Evolutionary conservation across 2,797 vertebrate genomes (phyloP).

Genomic region (Spheniscus humboldti): DNA sequence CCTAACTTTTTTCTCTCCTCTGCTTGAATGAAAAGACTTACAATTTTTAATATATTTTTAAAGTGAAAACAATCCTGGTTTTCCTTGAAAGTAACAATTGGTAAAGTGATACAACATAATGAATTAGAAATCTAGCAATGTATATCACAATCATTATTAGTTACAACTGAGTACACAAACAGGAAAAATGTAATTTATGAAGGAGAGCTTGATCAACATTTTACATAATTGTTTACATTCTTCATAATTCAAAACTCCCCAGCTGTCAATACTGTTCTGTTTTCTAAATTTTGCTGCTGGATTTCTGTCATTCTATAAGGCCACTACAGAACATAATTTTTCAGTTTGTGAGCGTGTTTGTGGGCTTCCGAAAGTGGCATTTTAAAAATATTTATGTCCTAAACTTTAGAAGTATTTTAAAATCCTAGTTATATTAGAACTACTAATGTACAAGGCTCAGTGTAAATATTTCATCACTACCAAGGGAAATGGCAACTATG

Average conservation of each 20-base stretch:
- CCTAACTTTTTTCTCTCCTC: neutral
- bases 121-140: neutral
- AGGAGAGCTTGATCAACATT: neutral
- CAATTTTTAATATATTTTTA: neutral
- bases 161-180: neutral
- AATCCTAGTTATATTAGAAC: neutral
- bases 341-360: neutral
- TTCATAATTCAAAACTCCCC: neutral
- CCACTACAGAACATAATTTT: neutral
- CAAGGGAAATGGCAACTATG: neutral
- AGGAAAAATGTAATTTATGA: neutral
- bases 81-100: neutral
- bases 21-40: neutral
- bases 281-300: neutral
- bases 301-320: neutral
- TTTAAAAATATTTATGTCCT: neutral
- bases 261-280: neutral
- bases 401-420: neutral
- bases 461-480: constrained; percentile 17
- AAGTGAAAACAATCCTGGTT: neutral
- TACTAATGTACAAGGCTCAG: neutral
- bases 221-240: neutral
- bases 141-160: neutral
- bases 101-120: neutral
- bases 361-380: neutral